Base-by-base conservation (phyloP, 2,888 invertebrate species). In the Atherix ibis region DNA sequence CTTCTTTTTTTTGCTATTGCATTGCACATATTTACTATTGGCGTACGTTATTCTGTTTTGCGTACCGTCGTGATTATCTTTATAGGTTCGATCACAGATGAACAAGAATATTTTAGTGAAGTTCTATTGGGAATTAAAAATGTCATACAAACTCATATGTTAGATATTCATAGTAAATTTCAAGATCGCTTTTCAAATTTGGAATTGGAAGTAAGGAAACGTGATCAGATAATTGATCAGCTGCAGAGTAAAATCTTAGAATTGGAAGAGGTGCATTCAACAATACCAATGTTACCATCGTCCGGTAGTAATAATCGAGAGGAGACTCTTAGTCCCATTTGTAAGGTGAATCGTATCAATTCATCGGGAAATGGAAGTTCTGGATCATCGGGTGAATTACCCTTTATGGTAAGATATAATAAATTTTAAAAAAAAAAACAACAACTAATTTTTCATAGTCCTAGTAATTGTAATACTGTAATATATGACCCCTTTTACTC, bases 51-150 rank as follows among this genome's bases (percentile, higher is more conserved):
- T n/a, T n/a, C n/a, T n/a, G n/a, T n/a, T n/a, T n/a, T n/a, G n/a
- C n/a, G n/a, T n/a, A n/a, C n/a, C n/a, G n/a, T n/a, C n/a, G n/a
- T n/a, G n/a, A n/a, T n/a, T n/a, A n/a, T n/a, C n/a, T n/a, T n/a
- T n/a, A n/a, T n/a, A n/a, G n/a, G n/a, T n/a, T n/a, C 75, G 71
- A 41, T 70, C 73, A 18, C 56, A 36, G 75, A 76, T 52, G 78
- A 82, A 47, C 82, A 84, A 50, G 83, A 83, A 54, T 82, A 79
- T 62, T 76, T 83, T 52, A 75, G 77, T 24, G 83, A 83, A 55
- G 74, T 87, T 16, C 65, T 85, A 30, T 58, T 74, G 44, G 84
- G 77, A 40, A 82, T 87, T 40, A 80, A 81, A 54, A 77, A 82
- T 54, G 77, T 84, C 31, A 79, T 87, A 58, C 79, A 80, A 58